Base-by-base conservation (phyloP, 64 coral and sea anemone genomes). In the Dendrophyllia cribrosa region DNA sequence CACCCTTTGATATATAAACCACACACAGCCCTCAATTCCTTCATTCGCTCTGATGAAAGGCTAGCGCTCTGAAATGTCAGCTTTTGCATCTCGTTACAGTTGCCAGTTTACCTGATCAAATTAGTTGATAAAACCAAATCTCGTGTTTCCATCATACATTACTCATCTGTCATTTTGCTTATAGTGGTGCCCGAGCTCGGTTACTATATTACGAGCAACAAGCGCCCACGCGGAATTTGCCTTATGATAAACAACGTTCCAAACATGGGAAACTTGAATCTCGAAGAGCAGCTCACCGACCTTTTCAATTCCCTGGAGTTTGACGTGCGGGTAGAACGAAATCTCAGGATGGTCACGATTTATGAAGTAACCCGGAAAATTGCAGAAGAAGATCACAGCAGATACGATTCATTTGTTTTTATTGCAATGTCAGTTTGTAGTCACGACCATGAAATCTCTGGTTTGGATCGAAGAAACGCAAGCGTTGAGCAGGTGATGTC, bases 171-270 rank as follows among this genome's bases (percentile, higher is more conserved):
- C 53, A 12, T 56, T 56, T 6, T 7, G 12, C 7, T 56, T 6
- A 51, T 43, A 75, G 72, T 49, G 20, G 47, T 7, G 4, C 45
- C 34, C 3, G 15, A 50, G 44, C 72, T 75, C 46, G 9, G 72
- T 43, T 13, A 5, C 34, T 72, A 72, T 44, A 56, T 56, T 56
- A 56, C 53, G 53, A 19, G 16, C 15, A 75, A 50, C 16, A 48
- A n/a, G 3, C 51, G 9, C n/a, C 44, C 13, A 1, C 59, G 11
- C 9, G 59, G 79, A 83, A n/a, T 83, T 47, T 83, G 79, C 59
- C 79, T 83, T 3, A 13, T 83, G 15, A 83, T 83, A n/a, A 83
- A 83, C 8, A 83, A 83, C 79, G 43, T 49, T 11, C 17, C 26
- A 50, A 60, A 34, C 34, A 34, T 34, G 34, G 34, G 34, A 34